These are phyloP conservation scores for Nesospiza acunhae DNA, from an alignment of 2,113 vertebrate species.

Conservation along the genomic window DNA sequence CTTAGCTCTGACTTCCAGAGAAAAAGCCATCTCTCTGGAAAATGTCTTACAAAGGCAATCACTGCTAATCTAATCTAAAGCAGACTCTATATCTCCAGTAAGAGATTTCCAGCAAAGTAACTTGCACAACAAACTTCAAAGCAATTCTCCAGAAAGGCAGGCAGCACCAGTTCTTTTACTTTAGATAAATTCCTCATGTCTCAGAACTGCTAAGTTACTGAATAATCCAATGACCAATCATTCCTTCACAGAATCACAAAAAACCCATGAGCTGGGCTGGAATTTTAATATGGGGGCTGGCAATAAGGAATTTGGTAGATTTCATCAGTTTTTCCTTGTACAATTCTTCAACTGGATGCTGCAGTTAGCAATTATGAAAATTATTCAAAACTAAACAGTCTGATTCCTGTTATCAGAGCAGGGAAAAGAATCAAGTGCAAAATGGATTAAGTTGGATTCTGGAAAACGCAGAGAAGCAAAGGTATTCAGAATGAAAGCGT, in stretches of 20 bases:
- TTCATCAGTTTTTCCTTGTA: neutral
- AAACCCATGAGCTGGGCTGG: neutral
- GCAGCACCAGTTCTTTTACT: neutral
- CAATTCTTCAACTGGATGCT: neutral
- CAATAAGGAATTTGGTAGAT: neutral
- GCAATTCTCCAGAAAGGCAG: neutral
- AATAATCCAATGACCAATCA: neutral
- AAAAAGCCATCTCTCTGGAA: neutral
- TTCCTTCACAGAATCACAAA: neutral
- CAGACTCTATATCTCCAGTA: neutral
- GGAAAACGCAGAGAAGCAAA: slow-evolving; percentile 24
- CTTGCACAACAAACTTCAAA: neutral
- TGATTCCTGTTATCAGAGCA: neutral
- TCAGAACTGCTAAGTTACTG: neutral
- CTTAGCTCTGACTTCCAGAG: neutral
- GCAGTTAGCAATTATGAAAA: neutral
- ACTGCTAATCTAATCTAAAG: neutral
- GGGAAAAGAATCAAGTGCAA: neutral
- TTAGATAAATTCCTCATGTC: neutral
- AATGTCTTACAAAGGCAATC: neutral
- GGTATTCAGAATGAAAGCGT: slow-evolving; percentile 15
- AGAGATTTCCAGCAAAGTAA: neutral
- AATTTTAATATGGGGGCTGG: neutral
- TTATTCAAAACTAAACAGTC: neutral
- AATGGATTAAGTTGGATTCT: neutral